phyloP scores from a whole-genome alignment of 2,113 vertebrate species.

The Scalopus aquaticus region DNA sequence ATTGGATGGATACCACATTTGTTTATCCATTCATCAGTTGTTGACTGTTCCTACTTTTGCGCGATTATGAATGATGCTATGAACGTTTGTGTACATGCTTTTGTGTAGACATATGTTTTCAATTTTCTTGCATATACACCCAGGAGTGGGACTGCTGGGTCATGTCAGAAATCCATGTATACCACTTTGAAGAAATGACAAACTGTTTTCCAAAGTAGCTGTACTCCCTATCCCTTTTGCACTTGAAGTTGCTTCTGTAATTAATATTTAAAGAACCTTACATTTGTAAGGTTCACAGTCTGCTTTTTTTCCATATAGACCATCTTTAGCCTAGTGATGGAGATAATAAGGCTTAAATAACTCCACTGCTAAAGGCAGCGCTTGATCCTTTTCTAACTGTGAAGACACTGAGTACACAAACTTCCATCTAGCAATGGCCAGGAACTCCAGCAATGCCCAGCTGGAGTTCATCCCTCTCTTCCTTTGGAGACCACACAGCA shows the following conservation, averaged over 20 bases:
- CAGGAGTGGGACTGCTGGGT: not conserved
- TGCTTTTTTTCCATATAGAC: not conserved
- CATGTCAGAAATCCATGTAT: not conserved
- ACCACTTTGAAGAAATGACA: not conserved
- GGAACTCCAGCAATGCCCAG: accelerated
- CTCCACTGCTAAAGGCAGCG: not conserved
- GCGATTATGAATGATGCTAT: not conserved
- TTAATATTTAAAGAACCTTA: not conserved
- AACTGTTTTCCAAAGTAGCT: not conserved
- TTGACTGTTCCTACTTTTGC: not conserved
- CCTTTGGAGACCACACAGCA: not conserved
- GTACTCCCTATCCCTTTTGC: not conserved
- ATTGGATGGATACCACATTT: not conserved
- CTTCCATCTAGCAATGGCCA: not conserved
- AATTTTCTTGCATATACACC: not conserved
- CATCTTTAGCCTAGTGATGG: not conserved
- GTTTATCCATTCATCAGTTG: not conserved
- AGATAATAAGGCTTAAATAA: not conserved
- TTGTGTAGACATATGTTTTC: not conserved
- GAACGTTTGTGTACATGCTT: not conserved
- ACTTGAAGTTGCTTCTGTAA: not conserved
- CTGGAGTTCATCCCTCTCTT: not conserved
- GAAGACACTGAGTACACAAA: not conserved
- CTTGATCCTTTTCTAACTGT: not conserved
- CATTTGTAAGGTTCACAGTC: not conserved